Evolutionary conservation across 2,888 invertebrate genomes (phyloP).

Genomic region (Chaetogeoica ovagalla): DNA sequence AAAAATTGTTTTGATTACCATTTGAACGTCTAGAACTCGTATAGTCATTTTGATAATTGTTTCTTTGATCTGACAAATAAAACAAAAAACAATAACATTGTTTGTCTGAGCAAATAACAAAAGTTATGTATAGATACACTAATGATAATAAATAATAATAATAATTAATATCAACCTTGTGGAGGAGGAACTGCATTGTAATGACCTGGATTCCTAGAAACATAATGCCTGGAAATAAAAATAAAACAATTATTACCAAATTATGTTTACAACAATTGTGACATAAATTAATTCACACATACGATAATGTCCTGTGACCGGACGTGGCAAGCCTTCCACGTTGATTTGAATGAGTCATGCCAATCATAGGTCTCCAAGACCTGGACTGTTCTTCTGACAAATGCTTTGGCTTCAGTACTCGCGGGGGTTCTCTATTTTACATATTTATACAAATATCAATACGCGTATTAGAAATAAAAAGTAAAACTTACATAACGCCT

Average conservation of each 20-base stretch:
- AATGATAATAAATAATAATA: background rate
- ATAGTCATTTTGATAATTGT: conserved; percentile 25
- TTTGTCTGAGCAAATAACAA: background rate
- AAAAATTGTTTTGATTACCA: conserved; percentile 40
- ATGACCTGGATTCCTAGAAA: conserved; percentile 58
- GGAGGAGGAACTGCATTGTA: conserved; percentile 58
- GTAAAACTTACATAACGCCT: conserved; percentile 60
- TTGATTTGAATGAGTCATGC: conserved; percentile 70
- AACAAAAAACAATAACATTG: background rate
- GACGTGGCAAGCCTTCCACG: conserved; percentile 69
- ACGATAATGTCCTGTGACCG: conserved; percentile 76
- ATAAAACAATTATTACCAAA: conserved; percentile 8
- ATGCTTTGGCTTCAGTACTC: conserved; percentile 78
- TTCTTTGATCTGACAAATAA: conserved; percentile 23
- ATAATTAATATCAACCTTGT: conserved; percentile 16
- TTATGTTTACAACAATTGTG: no score
- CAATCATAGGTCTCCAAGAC: conserved; percentile 78
- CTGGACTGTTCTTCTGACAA: conserved; percentile 68
- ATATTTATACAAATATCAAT: conserved; percentile 10
- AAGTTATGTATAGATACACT: background rate
- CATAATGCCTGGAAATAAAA: conserved; percentile 58
- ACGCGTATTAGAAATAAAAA: conserved; percentile 17
- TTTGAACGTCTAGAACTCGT: conserved; percentile 18
- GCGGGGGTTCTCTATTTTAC: conserved; percentile 67
- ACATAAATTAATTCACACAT: conserved; percentile 58